Conservation (phyloP, 2,113 vertebrate species). For the Malurus melanocephalus region DNA sequence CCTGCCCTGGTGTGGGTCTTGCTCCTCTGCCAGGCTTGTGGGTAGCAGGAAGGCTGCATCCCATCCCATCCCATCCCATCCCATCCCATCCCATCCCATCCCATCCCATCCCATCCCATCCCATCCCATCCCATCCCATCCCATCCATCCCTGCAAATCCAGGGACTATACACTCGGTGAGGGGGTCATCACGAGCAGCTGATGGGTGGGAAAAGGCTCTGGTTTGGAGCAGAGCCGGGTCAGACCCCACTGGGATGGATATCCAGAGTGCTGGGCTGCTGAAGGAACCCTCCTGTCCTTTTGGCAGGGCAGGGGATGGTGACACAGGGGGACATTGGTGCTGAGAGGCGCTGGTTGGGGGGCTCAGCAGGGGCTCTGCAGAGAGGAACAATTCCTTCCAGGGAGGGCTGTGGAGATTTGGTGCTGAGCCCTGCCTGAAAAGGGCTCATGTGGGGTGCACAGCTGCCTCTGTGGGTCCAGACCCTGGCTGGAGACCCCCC, state of each 20-base stretch:
- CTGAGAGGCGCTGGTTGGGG: background rate
- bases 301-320: background rate
- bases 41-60: background rate
- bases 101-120: background rate
- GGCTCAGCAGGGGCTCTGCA: background rate
- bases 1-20: background rate
- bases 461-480: background rate
- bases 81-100: background rate
- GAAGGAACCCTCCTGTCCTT: background rate
- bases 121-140: background rate
- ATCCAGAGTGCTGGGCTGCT: background rate
- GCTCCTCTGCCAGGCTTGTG: background rate
- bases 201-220: background rate
- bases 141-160: background rate
- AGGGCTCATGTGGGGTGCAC: rapidly evolving
- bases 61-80: background rate
- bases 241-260: background rate
- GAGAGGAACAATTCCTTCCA: background rate
- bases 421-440: background rate
- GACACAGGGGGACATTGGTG: background rate
- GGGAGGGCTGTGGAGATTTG: background rate
- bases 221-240: background rate
- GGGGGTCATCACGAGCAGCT: background rate
- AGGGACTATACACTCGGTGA: rapidly evolving
- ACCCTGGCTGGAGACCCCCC: background rate